These are phyloP conservation scores for Hoplostethus mediterraneus DNA, from an alignment of 2,797 vertebrate genomes.

Conservation along the genomic window DNA sequence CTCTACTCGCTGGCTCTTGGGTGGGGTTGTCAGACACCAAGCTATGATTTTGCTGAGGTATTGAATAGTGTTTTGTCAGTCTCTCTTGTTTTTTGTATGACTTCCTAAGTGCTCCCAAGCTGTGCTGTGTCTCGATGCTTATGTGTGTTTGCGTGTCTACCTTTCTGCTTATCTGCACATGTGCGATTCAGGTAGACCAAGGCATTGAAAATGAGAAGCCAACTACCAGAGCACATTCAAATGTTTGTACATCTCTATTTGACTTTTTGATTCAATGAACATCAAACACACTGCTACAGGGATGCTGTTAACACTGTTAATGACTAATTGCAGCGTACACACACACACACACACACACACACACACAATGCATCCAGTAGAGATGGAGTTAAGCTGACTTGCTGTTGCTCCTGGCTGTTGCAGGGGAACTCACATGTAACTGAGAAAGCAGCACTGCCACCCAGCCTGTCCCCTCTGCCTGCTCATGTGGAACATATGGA, in stretches of 20 bases:
- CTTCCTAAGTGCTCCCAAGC: not conserved
- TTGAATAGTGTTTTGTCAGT: conserved; percentile 6
- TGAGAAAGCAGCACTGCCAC: conserved; percentile 80
- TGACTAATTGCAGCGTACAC: conserved; percentile 61
- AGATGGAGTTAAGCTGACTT: conserved; percentile 73
- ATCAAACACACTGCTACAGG: conserved; percentile 33
- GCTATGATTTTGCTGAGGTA: not conserved
- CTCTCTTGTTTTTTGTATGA: not conserved
- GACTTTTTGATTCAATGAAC: conserved; percentile 45
- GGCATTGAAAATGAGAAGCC: not conserved
- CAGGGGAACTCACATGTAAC: conserved; percentile 79
- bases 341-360: conserved; percentile 23
- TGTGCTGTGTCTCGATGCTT: not conserved
- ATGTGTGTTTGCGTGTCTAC: not conserved
- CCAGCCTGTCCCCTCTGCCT: conserved; percentile 77
- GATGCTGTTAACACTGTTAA: conserved; percentile 59
- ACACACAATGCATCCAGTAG: conserved; percentile 17
- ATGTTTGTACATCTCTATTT: conserved; percentile 28
- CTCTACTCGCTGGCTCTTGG: not conserved
- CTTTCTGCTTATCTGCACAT: not conserved
- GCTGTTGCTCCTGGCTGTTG: conserved; percentile 78
- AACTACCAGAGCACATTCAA: conserved; percentile 17
- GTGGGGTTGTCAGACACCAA: not conserved
- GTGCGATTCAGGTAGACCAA: not conserved
- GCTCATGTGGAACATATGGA: conserved; percentile 82